These are phyloP conservation scores for Torymus tubicola DNA, from an alignment of 2,888 invertebrate species.

Conservation along the genomic window DNA sequence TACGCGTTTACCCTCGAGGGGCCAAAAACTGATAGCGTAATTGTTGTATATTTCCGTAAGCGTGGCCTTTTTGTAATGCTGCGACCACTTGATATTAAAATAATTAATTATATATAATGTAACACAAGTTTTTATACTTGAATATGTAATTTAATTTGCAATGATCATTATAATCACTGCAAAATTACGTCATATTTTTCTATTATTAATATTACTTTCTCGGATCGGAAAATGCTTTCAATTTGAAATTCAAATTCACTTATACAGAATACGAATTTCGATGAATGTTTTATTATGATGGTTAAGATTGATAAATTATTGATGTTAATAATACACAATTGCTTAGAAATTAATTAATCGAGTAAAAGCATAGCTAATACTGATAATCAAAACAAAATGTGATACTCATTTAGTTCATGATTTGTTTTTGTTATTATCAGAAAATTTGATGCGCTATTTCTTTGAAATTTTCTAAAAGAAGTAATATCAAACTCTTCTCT, in stretches of 20 bases:
- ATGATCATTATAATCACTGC: not conserved
- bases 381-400: conserved; percentile 21
- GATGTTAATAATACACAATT: no score
- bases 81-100: conserved; percentile 11
- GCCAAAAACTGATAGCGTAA: conserved; percentile 34
- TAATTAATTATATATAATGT: conserved; percentile 15
- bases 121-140: conserved; percentile 29
- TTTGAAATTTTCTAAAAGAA: no score
- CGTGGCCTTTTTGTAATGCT: conserved; percentile 47
- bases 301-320: no score
- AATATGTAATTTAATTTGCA: not conserved
- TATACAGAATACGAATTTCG: no score
- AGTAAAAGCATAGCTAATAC: not conserved
- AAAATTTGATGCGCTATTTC: not conserved
- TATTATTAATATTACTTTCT: no score
- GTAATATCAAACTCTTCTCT: no score
- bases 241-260: no score
- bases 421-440: not conserved
- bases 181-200: no score
- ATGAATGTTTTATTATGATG: no score
- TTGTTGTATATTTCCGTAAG: conserved; percentile 35
- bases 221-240: no score
- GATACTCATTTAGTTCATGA: conserved; percentile 5
- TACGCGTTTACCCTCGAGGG: conserved; percentile 26
- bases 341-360: not conserved